Evolutionary conservation across 92 coral and sea anemone species (phyloP).

Genomic region (Phenganax subtilis): DNA sequence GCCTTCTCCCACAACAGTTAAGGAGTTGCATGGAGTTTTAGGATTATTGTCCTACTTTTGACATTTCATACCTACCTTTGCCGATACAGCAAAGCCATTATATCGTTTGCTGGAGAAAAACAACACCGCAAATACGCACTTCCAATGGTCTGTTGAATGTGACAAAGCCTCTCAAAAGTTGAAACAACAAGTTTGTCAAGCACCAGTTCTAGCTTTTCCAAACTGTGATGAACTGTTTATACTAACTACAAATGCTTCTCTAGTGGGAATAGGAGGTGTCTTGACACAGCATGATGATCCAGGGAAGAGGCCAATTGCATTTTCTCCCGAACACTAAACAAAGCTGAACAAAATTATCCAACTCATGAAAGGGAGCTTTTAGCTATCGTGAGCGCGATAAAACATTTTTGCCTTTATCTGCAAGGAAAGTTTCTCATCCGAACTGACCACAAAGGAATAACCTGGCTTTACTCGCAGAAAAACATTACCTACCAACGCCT

Average conservation of each 20-base stretch:
- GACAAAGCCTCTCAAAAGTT: background rate
- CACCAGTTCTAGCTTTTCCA: background rate
- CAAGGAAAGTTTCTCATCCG: background rate
- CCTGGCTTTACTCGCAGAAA: constrained; percentile 11
- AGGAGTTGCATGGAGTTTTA: background rate
- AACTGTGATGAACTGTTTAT: background rate
- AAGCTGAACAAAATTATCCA: background rate
- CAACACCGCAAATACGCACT: background rate
- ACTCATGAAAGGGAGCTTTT: background rate
- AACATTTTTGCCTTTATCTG: background rate
- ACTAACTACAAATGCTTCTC: background rate
- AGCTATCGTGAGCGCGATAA: constrained; percentile 1
- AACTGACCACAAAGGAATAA: constrained; percentile 4
- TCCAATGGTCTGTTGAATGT: background rate
- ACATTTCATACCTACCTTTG: background rate
- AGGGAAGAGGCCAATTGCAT: background rate
- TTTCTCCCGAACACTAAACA: background rate
- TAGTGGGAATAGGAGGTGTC: background rate
- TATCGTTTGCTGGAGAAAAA: background rate
- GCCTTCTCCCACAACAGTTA: too few species aligned
- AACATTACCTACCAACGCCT: background rate
- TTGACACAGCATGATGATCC: background rate
- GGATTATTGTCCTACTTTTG: background rate
- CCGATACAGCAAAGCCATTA: constrained; percentile 3
- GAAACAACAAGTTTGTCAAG: background rate